These are phyloP conservation scores for Plectropomus leopardus DNA, from an alignment of 2,113 vertebrate species.

Conservation along the genomic window DNA sequence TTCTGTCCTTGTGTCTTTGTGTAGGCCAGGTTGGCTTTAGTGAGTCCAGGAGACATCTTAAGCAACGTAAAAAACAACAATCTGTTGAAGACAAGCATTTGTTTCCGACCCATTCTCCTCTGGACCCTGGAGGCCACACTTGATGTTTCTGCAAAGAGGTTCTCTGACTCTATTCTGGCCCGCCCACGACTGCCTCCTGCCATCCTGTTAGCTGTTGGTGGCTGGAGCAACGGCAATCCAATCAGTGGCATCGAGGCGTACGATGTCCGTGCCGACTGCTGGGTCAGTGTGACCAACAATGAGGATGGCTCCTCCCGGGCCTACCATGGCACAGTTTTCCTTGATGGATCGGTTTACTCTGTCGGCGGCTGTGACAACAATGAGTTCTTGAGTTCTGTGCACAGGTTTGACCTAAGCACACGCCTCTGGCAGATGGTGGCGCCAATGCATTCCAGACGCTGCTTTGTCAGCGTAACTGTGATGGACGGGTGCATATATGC, in stretches of 20 bases:
- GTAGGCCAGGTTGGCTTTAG: slow-evolving; percentile 50
- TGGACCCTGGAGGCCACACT: neutral
- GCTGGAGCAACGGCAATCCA: neutral
- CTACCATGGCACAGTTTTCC: slow-evolving; percentile 39
- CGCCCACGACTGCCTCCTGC: slow-evolving; percentile 39
- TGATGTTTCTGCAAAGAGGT: neutral
- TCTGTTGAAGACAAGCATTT: neutral
- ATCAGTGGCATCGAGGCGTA: slow-evolving; percentile 38
- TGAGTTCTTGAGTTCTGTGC: slow-evolving; percentile 15
- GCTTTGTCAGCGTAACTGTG: slow-evolving; percentile 44
- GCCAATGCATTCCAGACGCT: slow-evolving; percentile 40
- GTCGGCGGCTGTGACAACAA: slow-evolving; percentile 40
- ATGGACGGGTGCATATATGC: slow-evolving; percentile 56
- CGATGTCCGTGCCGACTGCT: slow-evolving; percentile 11
- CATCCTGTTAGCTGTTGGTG: slow-evolving; percentile 47
- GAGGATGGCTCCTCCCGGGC: neutral
- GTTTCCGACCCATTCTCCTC: neutral
- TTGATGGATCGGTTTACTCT: slow-evolving; percentile 49
- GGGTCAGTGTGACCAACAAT: slow-evolving; percentile 5
- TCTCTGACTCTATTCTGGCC: neutral
- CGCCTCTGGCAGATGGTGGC: slow-evolving; percentile 52
- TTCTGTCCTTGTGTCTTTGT: neutral
- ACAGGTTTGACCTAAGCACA: slow-evolving; percentile 33
- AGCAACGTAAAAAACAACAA: neutral
- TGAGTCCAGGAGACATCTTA: slow-evolving; percentile 11